Evolutionary conservation across 2,888 invertebrate genomes (phyloP).

Genomic region (Diogma glabrata): DNA sequence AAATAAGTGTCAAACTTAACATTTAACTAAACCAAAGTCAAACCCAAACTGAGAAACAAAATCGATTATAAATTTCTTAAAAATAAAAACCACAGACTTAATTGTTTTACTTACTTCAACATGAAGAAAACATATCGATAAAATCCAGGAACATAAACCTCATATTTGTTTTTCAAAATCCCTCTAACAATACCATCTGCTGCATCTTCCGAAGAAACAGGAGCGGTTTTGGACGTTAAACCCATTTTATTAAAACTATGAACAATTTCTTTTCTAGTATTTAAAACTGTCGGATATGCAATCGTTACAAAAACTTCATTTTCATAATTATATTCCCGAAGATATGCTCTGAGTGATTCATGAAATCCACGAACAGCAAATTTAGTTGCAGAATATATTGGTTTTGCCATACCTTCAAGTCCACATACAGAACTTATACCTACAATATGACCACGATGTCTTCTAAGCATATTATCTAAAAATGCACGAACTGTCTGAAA

Average conservation of each 20-base stretch:
- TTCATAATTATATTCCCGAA: conserved; percentile 17
- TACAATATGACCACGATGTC: conserved; percentile 37
- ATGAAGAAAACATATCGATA: conserved; percentile 9
- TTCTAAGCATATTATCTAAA: conserved; percentile 35
- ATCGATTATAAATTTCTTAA: not conserved
- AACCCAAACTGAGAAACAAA: too few relatives aligned
- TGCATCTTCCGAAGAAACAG: conserved; percentile 17
- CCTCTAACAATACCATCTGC: conserved; percentile 18
- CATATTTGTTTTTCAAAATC: conserved; percentile 16
- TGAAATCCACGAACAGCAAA: conserved; percentile 38
- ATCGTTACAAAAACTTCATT: conserved; percentile 21
- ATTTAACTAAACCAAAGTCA: too few relatives aligned
- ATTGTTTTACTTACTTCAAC: not conserved
- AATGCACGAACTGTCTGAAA: conserved; percentile 36
- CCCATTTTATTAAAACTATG: conserved; percentile 4
- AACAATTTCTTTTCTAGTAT: conserved; percentile 30
- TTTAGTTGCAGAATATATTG: conserved; percentile 37
- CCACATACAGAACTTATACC: conserved; percentile 37
- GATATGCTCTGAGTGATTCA: conserved; percentile 23
- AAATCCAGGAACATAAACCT: conserved; percentile 17
- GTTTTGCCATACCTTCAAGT: conserved; percentile 26
- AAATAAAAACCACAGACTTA: not conserved
- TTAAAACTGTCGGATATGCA: conserved; percentile 38
- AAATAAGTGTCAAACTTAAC: too few relatives aligned
- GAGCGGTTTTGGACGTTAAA: conserved; percentile 18